phyloP scores from a whole-genome alignment of 2,888 invertebrate species.

The Nineta flava region DNA sequence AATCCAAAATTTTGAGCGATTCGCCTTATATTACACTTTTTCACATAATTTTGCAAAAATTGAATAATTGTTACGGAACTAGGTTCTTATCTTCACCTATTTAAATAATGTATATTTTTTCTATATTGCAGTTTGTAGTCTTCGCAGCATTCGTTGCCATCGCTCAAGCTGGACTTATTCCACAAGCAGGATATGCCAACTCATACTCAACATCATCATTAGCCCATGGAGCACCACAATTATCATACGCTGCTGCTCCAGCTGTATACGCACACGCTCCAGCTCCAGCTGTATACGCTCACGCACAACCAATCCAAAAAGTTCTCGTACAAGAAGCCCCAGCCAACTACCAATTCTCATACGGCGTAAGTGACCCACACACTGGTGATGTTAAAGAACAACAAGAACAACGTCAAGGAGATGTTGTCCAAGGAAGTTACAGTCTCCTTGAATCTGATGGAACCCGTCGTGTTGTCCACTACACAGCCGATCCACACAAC shows the following conservation, averaged over 20 bases:
- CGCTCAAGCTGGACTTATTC: neutral
- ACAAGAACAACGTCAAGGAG: conserved; percentile 1
- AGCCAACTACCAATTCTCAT: neutral
- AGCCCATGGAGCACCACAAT: neutral
- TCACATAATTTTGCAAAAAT: too few species aligned
- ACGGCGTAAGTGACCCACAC: neutral
- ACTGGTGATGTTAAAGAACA: neutral
- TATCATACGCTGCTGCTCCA: neutral
- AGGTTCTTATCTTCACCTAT: too few species aligned
- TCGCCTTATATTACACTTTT: too few species aligned
- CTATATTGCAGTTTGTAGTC: neutral
- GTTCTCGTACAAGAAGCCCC: neutral
- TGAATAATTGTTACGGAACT: too few species aligned
- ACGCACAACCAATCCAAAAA: neutral
- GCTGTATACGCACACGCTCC: neutral
- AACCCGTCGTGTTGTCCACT: neutral
- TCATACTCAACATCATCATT: neutral
- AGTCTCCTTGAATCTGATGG: neutral
- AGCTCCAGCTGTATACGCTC: neutral
- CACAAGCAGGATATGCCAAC: neutral
- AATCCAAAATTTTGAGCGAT: too few species aligned
- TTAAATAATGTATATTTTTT: neutral
- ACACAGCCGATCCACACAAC: neutral
- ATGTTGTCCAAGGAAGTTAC: neutral
- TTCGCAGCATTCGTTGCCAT: neutral